Evolutionary conservation across 2,113 vertebrate species (phyloP).

Genomic region (Lycaon pictus): DNA sequence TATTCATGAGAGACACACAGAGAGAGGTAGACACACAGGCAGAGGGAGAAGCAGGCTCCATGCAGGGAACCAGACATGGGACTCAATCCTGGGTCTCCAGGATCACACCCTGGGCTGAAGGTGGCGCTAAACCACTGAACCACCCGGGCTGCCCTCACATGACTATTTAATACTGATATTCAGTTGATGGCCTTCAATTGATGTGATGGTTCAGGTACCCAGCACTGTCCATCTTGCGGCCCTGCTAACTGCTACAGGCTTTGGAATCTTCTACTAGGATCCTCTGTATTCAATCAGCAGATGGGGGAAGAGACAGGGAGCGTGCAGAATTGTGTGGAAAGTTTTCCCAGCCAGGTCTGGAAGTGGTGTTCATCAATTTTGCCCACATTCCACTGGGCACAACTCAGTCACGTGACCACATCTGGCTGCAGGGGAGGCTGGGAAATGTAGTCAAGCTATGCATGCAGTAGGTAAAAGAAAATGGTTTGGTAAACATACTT

Average conservation of each 20-base stretch:
- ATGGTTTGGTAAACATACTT: constrained; percentile 1
- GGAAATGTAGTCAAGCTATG: constrained; percentile 39
- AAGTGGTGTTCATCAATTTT: background rate
- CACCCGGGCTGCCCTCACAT: no score
- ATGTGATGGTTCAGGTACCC: background rate
- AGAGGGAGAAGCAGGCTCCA: no score
- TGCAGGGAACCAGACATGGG: no score
- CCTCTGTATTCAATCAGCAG: background rate
- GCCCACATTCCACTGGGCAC: background rate
- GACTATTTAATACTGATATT: background rate
- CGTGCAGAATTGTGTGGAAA: background rate
- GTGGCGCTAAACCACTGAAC: no score
- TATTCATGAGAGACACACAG: no score
- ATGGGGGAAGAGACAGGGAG: background rate
- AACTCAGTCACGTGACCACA: background rate
- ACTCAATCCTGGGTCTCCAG: no score
- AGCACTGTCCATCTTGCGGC: background rate
- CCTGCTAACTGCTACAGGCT: background rate
- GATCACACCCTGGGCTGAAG: no score
- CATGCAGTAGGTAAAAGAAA: background rate
- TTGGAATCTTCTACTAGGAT: background rate
- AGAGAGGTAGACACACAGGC: no score
- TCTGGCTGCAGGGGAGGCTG: background rate
- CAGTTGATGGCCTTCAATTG: background rate
- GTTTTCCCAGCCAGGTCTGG: background rate